Base-by-base conservation (phyloP, 2,888 invertebrate genomes). In the Pseudococcus longispinus region DNA sequence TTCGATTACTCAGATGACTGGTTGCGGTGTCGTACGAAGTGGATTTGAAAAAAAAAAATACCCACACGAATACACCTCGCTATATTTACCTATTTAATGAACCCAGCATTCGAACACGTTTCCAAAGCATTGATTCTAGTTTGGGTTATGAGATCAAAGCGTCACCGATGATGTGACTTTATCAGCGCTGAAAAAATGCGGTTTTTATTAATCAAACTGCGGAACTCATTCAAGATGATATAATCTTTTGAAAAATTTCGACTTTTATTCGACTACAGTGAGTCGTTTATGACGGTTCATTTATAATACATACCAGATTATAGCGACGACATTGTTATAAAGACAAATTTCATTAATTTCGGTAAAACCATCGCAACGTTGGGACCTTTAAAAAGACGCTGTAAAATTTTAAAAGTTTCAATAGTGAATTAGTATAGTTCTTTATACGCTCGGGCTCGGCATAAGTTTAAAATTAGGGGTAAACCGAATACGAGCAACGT, bases 1-100 rank as follows among this genome's bases (percentile, higher is more conserved):
- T 80, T 80, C 77, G 77, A 80, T 80, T 80, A 80, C 37, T 42
- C 42, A 42, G 77, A 42, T 80, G 77, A 42, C 77, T 80, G 77
- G 42, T 80, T 80, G 42, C 42, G 42, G 77, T 42, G 13, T 37
- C 18, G 42, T n/a, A n/a, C 42, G 37, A 74, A 74, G 74, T 74
- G 26, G 26, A 70, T 37, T 37, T 37, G 9, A 51, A n/a, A 23
- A 23, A 60, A 60, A 23, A 74, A 74, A 13, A 42, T 42, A 80
- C 18, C 42, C 37, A 20, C 77, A 80, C 37, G 77, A 42, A 42
- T n/a, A n/a, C n/a, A n/a, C n/a, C n/a, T 77, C 37, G 37, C 8
- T 4, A 9, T 5, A 37, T 9, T 6, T 37, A 32, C 32, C 37
- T 9, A 37, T 8, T 46, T 70, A 80, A 80, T 80, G 77, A 80